phyloP scores from a whole-genome alignment of 2,797 vertebrate species.

The Gadopsis bispinosus region DNA sequence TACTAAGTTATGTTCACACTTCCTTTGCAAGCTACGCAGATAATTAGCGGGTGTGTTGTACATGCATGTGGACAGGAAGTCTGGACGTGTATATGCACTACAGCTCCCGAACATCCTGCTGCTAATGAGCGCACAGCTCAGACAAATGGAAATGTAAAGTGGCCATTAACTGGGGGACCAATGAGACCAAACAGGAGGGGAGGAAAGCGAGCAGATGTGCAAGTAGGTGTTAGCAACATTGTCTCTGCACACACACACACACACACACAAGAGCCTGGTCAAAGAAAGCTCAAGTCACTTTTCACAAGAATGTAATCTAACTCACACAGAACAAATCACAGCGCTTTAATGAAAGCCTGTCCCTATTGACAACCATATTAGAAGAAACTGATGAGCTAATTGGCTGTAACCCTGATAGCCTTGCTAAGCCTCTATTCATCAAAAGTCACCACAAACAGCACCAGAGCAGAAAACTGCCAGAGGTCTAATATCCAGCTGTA shows the following conservation, averaged over 20 bases:
- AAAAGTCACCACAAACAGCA: constrained; percentile 53
- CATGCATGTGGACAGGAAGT: constrained; percentile 35
- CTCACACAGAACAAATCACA: constrained; percentile 57
- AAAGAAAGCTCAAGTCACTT: constrained; percentile 8
- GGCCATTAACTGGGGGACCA: constrained; percentile 25
- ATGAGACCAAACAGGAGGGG: constrained; percentile 12
- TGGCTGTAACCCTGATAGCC: constrained; percentile 58
- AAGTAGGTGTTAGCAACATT: constrained; percentile 42
- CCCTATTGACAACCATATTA: constrained; percentile 58
- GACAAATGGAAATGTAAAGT: constrained; percentile 43
- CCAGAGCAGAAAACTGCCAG: constrained; percentile 44
- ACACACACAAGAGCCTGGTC: background rate
- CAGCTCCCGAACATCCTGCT: constrained; percentile 30
- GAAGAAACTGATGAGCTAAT: constrained; percentile 70
- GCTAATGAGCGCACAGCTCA: constrained; percentile 51
- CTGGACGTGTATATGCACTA: constrained; percentile 5
- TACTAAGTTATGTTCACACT: constrained; percentile 27
- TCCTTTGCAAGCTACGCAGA: constrained; percentile 21
- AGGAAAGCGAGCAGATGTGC: constrained; percentile 39
- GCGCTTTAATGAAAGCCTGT: constrained; percentile 44
- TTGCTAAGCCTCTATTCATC: constrained; percentile 48
- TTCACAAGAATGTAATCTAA: constrained; percentile 40
- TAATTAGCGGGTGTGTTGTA: constrained; percentile 44
- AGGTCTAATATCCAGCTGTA: constrained; percentile 58
- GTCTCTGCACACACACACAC: background rate